Percentiles rank a stretch among this genome's conserved stretches.
phyloP scores from a whole-genome alignment of 2,888 invertebrate genomes.

The Nycteola revayana region DNA sequence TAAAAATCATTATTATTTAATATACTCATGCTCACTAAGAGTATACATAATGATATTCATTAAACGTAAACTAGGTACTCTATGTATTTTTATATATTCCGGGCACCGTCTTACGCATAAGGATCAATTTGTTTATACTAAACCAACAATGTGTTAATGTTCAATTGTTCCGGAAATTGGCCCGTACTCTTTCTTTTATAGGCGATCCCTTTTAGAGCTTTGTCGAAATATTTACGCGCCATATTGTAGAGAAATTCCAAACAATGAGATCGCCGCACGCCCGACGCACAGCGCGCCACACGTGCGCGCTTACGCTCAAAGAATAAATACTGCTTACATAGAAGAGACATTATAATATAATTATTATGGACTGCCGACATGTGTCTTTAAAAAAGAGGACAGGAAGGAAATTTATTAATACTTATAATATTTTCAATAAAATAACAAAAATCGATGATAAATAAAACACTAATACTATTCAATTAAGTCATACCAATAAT shows the following conservation, averaged over 20 bases:
- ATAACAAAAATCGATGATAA: no score
- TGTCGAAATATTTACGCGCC: slow-evolving; percentile 79
- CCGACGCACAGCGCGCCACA: slow-evolving; percentile 44
- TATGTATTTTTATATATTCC: no score
- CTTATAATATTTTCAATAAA: no score
- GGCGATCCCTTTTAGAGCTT: slow-evolving; percentile 68
- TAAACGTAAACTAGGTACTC: no score
- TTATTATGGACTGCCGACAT: no score
- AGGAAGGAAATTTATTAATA: no score
- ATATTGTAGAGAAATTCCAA: slow-evolving; percentile 77
- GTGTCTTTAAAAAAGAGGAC: no score
- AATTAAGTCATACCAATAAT: no score
- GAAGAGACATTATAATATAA: slow-evolving; percentile 51
- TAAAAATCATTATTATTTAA: no score
- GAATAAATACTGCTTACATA: slow-evolving; percentile 55
- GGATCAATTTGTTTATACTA: slow-evolving; percentile 6
- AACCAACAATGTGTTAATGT: slow-evolving; percentile 11
- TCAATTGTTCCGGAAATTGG: slow-evolving; percentile 44
- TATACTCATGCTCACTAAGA: no score
- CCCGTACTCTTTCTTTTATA: slow-evolving; percentile 61
- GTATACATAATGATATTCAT: no score
- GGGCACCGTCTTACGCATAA: neutral
- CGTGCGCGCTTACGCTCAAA: slow-evolving; percentile 55
- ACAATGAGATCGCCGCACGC: slow-evolving; percentile 62
- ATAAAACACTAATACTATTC: no score